phyloP scores from a whole-genome alignment of 1,140 invertebrate species.

The Atta texana region DNA sequence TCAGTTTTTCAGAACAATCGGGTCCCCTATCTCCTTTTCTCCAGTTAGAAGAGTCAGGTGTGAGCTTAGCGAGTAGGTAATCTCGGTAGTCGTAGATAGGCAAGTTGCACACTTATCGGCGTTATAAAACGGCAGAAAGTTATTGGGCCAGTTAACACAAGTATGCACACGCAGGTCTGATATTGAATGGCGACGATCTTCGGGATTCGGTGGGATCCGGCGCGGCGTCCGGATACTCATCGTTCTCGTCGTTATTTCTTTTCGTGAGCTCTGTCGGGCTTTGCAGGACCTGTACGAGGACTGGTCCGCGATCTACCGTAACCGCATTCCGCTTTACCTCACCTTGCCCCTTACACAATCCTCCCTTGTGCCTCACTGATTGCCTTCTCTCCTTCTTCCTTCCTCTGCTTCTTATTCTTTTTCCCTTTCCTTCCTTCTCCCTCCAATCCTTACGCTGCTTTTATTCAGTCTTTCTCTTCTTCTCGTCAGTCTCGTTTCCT shows the following conservation, averaged over 20 bases:
- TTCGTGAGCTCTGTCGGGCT: slow-evolving; percentile 65
- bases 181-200: slow-evolving; percentile 74
- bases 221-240: slow-evolving; percentile 36
- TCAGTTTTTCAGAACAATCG: slow-evolving; percentile 14
- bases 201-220: slow-evolving; percentile 38
- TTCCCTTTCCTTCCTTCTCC: slow-evolving; percentile 48
- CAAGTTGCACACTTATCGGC: background rate
- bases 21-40: slow-evolving; percentile 8
- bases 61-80: background rate
- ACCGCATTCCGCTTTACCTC: slow-evolving; percentile 79
- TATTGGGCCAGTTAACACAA: slow-evolving; percentile 62
- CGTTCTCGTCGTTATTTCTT: slow-evolving; percentile 72
- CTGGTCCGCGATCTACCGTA: slow-evolving; percentile 82
- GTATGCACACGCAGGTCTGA: slow-evolving; percentile 24
- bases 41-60: slow-evolving; percentile 51
- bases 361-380: slow-evolving; percentile 59
- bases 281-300: slow-evolving; percentile 75
- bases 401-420: slow-evolving; percentile 10
- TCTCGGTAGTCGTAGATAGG: slow-evolving; percentile 42
- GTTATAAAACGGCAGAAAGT: slow-evolving; percentile 72
- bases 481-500: slow-evolving; percentile 10
- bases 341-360: slow-evolving; percentile 62
- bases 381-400: slow-evolving; percentile 39
- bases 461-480: slow-evolving; percentile 64
- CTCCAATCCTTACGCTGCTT: slow-evolving; percentile 42